Evolutionary conservation across 1,140 invertebrate genomes (phyloP).

Genomic region (Lepidostoma basale): DNA sequence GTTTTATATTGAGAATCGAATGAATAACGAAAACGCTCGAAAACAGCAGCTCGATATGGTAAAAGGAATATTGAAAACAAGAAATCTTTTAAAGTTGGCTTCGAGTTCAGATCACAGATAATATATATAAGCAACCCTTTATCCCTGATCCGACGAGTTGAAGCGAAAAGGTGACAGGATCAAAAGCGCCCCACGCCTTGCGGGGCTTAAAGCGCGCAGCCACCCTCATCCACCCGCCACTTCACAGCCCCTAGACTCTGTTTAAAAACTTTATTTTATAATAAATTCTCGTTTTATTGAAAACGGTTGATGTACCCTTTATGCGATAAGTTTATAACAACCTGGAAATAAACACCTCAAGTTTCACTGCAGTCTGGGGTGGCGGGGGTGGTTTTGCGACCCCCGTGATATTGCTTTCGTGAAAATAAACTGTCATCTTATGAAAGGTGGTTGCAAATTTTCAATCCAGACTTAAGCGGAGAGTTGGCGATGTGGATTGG

Average conservation of each 20-base stretch:
- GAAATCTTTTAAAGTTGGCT: no score
- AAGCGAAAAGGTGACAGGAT: conserved; percentile 14
- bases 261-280: conserved; percentile 46
- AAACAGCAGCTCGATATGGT: no score
- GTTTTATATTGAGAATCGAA: no score
- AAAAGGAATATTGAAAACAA: no score
- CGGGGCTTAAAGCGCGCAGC: conserved; percentile 13
- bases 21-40: no score
- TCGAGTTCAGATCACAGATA: no score
- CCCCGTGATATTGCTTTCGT: conserved; percentile 8
- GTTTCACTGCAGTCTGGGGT: conserved; percentile 13
- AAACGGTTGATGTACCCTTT: conserved; percentile 39
- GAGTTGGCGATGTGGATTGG: conserved; percentile 15
- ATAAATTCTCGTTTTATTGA: conserved; percentile 44
- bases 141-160: background rate
- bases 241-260: conserved; percentile 20
- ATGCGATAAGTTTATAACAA: conserved; percentile 42
- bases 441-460: conserved; percentile 20
- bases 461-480: conserved; percentile 11
- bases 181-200: background rate
- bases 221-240: conserved; percentile 4
- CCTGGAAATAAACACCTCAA: background rate
- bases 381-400: background rate
- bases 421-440: conserved; percentile 30
- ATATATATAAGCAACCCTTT: background rate